Conservation (phyloP, 1,140 invertebrate genomes). For the Colletes latitarsis region DNA sequence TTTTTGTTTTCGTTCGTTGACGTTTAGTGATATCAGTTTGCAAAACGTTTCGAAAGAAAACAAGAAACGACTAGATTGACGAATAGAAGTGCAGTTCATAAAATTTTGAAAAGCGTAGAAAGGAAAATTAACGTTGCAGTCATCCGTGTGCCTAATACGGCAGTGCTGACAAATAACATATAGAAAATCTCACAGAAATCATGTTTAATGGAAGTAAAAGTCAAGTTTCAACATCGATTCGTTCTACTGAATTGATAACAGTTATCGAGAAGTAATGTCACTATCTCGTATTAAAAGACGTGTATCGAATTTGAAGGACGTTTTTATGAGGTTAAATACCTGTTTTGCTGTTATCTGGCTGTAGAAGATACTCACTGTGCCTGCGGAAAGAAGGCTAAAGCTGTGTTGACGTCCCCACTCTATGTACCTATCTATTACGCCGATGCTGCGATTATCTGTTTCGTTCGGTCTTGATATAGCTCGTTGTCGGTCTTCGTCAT, state of each 20-base stretch:
- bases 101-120: background rate
- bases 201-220: conserved; percentile 23
- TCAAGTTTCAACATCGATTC: conserved; percentile 35
- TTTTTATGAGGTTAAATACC: conserved; percentile 38
- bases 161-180: conserved; percentile 6
- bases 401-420: too few relatives aligned
- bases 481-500: too few relatives aligned
- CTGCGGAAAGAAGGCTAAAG: too few relatives aligned
- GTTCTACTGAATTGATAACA: background rate
- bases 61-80: background rate
- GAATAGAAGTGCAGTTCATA: background rate
- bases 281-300: background rate
- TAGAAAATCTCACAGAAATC: background rate
- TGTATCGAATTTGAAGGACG: background rate
- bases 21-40: background rate
- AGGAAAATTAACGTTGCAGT: conserved; percentile 5
- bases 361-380: background rate
- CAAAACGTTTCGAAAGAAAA: background rate
- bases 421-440: too few relatives aligned
- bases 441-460: too few relatives aligned
- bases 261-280: background rate
- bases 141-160: conserved; percentile 11
- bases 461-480: too few relatives aligned
- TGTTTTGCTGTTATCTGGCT: conserved; percentile 10
- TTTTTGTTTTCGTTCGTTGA: background rate